Conservation (phyloP, 2,888 invertebrate genomes). For the Tipula helvola region DNA sequence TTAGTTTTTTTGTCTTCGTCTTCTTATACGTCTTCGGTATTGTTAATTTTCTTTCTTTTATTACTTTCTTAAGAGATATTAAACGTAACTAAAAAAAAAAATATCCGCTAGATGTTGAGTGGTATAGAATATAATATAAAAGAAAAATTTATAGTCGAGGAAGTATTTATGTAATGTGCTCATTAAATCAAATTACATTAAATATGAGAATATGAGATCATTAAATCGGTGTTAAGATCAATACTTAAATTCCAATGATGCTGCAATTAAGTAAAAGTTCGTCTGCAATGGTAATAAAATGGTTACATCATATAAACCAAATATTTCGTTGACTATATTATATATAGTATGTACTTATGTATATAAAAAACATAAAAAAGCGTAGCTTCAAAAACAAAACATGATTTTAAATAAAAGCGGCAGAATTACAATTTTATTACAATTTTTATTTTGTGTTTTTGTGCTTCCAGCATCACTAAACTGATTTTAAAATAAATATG, state of each 20-base stretch:
- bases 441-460: neutral
- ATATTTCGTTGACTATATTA: neutral
- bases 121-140: neutral
- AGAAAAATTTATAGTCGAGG: neutral
- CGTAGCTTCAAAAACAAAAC: neutral
- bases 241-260: too few relatives aligned
- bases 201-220: neutral
- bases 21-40: neutral
- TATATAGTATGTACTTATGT: too few relatives aligned
- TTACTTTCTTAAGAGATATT: neutral
- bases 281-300: too few relatives aligned
- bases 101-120: slow-evolving; percentile 5
- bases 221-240: neutral
- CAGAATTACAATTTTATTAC: neutral
- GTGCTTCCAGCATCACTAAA: neutral
- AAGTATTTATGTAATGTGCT: neutral
- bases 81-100: neutral
- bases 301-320: neutral
- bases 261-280: too few relatives aligned
- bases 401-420: neutral
- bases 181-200: neutral
- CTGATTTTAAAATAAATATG: neutral
- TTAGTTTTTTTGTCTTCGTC: neutral
- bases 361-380: neutral
- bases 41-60: neutral